Conservation (phyloP, 2,888 invertebrate species). For the Neria commutata region DNA sequence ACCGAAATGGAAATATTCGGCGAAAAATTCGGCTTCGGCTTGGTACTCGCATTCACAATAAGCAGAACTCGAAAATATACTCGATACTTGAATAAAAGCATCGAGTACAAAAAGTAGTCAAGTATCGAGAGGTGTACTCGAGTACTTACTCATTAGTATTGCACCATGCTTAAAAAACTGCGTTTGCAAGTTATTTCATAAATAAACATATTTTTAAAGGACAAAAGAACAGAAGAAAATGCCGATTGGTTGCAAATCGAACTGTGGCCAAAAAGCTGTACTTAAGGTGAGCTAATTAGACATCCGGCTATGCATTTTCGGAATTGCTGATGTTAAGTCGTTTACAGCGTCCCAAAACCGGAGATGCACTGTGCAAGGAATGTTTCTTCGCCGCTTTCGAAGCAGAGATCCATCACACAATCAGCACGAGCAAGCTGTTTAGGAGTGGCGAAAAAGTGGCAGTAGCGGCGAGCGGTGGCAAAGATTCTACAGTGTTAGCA, state of each 20-base stretch:
- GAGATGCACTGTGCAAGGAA: conserved; percentile 89
- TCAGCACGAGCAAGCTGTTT: conserved; percentile 80
- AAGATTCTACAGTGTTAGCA: conserved; percentile 97
- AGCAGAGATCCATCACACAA: conserved; percentile 92
- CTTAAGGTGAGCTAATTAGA: conserved; percentile 74
- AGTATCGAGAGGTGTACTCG: too few species aligned
- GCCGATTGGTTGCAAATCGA: conserved; percentile 72
- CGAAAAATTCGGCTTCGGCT: too few species aligned
- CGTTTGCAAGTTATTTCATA: too few species aligned
- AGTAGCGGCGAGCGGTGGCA: conserved; percentile 91
- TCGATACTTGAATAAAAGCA: too few species aligned
- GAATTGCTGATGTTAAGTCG: conserved; percentile 27
- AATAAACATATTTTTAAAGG: too few species aligned
- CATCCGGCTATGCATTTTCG: conserved; percentile 5
- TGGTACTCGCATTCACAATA: too few species aligned
- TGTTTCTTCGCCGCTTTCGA: conserved; percentile 96
- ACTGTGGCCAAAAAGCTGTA: conserved; percentile 77
- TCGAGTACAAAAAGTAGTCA: too few species aligned
- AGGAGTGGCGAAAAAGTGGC: conserved; percentile 85
- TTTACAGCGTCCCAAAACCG: conserved; percentile 85
- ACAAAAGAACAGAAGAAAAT: conserved; percentile 63
- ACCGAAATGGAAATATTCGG: too few species aligned
- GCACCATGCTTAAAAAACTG: too few species aligned
- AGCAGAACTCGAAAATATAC: too few species aligned
- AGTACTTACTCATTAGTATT: too few species aligned